phyloP scores from a whole-genome alignment of 2,888 invertebrate species.

The Sminthurides aquaticus region DNA sequence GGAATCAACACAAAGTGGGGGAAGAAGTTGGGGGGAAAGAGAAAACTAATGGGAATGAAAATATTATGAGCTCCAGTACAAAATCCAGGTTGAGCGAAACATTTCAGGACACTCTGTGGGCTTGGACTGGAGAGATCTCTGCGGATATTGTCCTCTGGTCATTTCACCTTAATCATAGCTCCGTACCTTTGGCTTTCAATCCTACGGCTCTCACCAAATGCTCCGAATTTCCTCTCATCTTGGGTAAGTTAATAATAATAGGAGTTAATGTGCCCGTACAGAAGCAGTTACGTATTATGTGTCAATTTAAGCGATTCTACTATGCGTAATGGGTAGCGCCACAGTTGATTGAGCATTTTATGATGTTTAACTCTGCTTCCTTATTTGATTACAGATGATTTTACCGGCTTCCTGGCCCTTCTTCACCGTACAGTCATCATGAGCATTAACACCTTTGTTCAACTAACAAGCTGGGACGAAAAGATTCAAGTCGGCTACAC shows the following conservation, averaged over 20 bases:
- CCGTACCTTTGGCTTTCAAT: background rate
- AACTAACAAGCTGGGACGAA: constrained; percentile 42
- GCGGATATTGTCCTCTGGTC: constrained; percentile 73
- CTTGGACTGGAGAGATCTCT: constrained; percentile 68
- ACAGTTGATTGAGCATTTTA: too few relatives aligned
- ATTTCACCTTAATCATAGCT: constrained; percentile 11
- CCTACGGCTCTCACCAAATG: background rate
- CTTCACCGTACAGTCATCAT: constrained; percentile 34
- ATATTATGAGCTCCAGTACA: constrained; percentile 5
- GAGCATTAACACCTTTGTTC: constrained; percentile 38
- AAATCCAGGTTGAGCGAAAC: constrained; percentile 59
- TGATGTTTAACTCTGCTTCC: too few relatives aligned
- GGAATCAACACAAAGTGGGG: background rate
- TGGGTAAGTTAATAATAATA: background rate
- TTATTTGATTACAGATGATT: constrained; percentile 1
- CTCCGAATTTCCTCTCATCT: background rate
- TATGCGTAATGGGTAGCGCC: too few relatives aligned
- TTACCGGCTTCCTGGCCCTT: background rate
- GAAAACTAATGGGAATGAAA: background rate
- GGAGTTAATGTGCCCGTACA: too few relatives aligned
- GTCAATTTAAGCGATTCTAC: too few relatives aligned
- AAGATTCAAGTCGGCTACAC: constrained; percentile 37
- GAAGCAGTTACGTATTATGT: too few relatives aligned
- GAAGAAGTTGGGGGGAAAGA: background rate
- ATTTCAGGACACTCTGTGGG: constrained; percentile 70